Base-by-base conservation (phyloP, 2,888 invertebrate genomes). In the Scaeva pyrastri region DNA sequence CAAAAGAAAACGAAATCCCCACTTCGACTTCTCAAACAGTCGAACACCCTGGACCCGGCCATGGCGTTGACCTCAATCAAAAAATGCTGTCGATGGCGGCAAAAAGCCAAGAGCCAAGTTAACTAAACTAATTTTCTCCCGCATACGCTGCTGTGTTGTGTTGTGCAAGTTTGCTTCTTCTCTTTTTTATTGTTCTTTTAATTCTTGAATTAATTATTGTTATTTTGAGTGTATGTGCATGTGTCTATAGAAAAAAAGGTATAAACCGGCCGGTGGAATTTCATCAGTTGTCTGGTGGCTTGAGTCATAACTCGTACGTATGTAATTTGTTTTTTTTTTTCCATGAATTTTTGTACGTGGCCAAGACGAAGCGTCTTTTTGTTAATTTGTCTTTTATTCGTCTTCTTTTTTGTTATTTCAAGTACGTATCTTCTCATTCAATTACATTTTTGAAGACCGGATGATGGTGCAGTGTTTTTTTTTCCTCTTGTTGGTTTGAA, bases 51-150 rank as follows among this genome's bases (percentile, higher is more conserved):
- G 52, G 62, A 36, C 19, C 11, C 74, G 48, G 60, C 62, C 45
- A 55, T 81, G 80, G 81, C 85, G 80, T 80, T 85, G 85, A 81
- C 85, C 85, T 81, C 76, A 62, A 73, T 85, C 8, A 36, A 39
- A 36, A 12, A 48, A 48, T 31, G 48, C 31, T 48, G 12, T 12
- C 10, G 12, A 39, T 39, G 39, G 19, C 19, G 60, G 56, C 56
- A 56, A 56, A 56, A n/a, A n/a, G n/a, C n/a, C n/a, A n/a, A n/a
- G n/a, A 56, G 2, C 11, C 23, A 52, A 2, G 14, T 26, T 3
- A 52, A 26, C 4, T 21, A 12, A 14, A 39, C 12, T 3, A 39
- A 39, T 11, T 11, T 39, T 11, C 39, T 12, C 39, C 11, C 39
- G 2, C 10, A n/a, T n/a, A n/a, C n/a, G n/a, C n/a, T n/a, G n/a